Percentiles rank a stretch among this genome's conserved stretches.
Conservation (phyloP, 2,797 vertebrate species). For the Melanotaenia pygmaea region DNA sequence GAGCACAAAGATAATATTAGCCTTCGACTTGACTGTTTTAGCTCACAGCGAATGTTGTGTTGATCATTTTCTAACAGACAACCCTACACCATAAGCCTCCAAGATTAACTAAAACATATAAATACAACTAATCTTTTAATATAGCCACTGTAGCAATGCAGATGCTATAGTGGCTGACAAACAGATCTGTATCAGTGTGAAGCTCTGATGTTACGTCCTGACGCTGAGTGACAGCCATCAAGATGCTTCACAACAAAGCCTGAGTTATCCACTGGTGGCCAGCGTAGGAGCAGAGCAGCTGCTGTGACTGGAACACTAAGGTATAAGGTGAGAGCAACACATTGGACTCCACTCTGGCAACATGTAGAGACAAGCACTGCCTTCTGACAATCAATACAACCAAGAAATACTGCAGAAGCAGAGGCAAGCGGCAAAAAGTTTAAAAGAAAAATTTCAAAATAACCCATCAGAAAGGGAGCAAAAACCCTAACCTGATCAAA, state of each 20-base stretch:
- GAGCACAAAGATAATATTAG: no score
- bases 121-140: neutral
- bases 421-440: neutral
- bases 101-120: neutral
- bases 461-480: slow-evolving; percentile 12
- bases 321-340: slow-evolving; percentile 34
- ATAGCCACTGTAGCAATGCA: neutral
- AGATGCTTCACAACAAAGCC: slow-evolving; percentile 62
- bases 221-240: slow-evolving; percentile 56
- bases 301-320: slow-evolving; percentile 42
- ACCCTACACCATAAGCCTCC: no score
- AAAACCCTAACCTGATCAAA: slow-evolving; percentile 15
- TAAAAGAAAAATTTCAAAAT: slow-evolving; percentile 6
- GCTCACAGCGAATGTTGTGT: no score
- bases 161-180: neutral
- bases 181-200: slow-evolving; percentile 1
- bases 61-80: neutral
- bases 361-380: slow-evolving; percentile 19
- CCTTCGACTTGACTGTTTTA: no score
- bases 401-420: slow-evolving; percentile 34
- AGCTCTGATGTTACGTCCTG: slow-evolving; percentile 30
- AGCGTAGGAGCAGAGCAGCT: slow-evolving; percentile 48
- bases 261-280: slow-evolving; percentile 25
- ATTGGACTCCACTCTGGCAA: slow-evolving; percentile 26
- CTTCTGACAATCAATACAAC: slow-evolving; percentile 48